Percentiles rank a stretch among this genome's conserved stretches.
phyloP scores from a whole-genome alignment of 2,888 invertebrate species.

The Automeris io region DNA sequence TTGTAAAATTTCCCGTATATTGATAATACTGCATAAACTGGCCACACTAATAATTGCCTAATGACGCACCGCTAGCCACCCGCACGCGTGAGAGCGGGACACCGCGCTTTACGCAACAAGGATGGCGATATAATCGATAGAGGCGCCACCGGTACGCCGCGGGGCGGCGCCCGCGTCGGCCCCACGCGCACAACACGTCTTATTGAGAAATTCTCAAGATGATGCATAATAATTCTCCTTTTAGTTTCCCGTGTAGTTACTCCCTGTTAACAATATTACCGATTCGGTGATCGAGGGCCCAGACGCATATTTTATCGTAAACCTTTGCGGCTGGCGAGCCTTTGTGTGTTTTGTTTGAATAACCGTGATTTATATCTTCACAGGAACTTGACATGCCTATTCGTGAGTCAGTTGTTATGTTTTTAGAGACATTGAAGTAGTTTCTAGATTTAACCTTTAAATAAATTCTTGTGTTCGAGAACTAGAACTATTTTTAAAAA shows the following conservation, averaged over 20 bases:
- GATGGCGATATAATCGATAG: slow-evolving; percentile 35
- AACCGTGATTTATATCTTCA: slow-evolving; percentile 48
- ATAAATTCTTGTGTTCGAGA: too few species aligned
- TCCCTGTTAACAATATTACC: slow-evolving; percentile 74
- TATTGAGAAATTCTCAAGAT: slow-evolving; percentile 75
- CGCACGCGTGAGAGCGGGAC: slow-evolving; percentile 39
- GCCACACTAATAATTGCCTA: too few species aligned
- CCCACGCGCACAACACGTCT: slow-evolving; percentile 65
- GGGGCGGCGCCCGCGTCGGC: slow-evolving; percentile 66
- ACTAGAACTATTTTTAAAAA: too few species aligned
- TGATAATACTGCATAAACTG: too few species aligned
- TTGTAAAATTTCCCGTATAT: too few species aligned
- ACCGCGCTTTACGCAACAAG: slow-evolving; percentile 25
- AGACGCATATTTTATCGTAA: slow-evolving; percentile 64
- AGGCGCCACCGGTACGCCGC: slow-evolving; percentile 63
- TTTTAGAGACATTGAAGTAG: too few species aligned
- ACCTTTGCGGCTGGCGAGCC: slow-evolving; percentile 29
- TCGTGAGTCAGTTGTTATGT: too few species aligned
- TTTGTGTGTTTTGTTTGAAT: slow-evolving; percentile 34
- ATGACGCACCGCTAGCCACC: slow-evolving; percentile 49
- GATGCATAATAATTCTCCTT: slow-evolving; percentile 70
- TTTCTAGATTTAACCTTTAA: too few species aligned
- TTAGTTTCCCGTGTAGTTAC: slow-evolving; percentile 62
- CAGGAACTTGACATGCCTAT: slow-evolving; percentile 18
- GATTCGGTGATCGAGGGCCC: slow-evolving; percentile 58